Percentiles rank a stretch among this genome's conserved stretches.
phyloP scores from a whole-genome alignment of 2,113 vertebrate species.

The Dasypus novemcinctus region DNA sequence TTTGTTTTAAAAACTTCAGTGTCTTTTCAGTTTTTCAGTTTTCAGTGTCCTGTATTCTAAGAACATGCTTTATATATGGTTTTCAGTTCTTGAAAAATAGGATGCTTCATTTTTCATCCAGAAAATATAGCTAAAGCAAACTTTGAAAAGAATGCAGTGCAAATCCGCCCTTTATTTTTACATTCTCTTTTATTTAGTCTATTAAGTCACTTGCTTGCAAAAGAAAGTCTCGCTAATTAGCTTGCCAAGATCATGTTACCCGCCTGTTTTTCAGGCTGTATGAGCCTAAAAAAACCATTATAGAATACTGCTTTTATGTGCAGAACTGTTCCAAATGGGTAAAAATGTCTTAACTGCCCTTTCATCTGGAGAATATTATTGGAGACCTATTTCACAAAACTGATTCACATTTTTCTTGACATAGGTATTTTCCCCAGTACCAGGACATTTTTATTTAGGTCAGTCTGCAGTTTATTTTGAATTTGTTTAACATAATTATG shows the following conservation, averaged over 20 bases:
- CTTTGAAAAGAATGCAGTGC: background rate
- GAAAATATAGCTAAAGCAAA: slow-evolving; percentile 33
- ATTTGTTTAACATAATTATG: background rate
- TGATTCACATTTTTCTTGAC: background rate
- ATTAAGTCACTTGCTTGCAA: slow-evolving; percentile 37
- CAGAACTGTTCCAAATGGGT: background rate
- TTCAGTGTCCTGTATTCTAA: background rate
- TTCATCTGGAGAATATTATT: background rate
- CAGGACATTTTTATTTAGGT: background rate
- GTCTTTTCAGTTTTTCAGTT: slow-evolving; percentile 32
- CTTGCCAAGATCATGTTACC: background rate
- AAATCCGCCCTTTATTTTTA: background rate
- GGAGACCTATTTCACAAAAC: background rate
- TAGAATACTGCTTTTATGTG: background rate
- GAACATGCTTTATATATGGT: slow-evolving; percentile 30
- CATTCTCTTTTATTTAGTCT: background rate
- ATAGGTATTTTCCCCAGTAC: background rate
- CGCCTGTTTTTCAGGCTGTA: background rate
- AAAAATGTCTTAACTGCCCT: background rate
- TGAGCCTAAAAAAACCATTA: background rate
- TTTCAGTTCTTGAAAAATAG: slow-evolving; percentile 62
- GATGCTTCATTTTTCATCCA: background rate
- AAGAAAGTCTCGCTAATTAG: slow-evolving; percentile 27
- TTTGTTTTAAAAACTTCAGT: background rate
- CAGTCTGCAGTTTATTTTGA: background rate